Evolutionary conservation across 2,113 vertebrate genomes (phyloP).

Genomic region (Agapornis roseicollis): DNA sequence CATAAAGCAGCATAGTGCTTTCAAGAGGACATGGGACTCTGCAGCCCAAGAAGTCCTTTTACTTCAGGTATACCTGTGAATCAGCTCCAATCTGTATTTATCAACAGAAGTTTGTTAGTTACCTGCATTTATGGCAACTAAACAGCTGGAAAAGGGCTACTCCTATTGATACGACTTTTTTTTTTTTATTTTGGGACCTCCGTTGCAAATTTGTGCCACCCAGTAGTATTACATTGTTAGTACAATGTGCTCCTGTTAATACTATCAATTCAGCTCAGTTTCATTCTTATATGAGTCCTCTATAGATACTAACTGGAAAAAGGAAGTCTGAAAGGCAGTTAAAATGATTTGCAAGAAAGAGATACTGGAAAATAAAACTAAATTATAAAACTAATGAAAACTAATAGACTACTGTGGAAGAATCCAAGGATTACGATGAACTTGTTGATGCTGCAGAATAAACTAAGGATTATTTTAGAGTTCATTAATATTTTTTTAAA

Average conservation of each 20-base stretch:
- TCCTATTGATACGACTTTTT: neutral
- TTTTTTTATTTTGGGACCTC: neutral
- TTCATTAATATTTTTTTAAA: neutral
- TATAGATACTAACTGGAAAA: neutral
- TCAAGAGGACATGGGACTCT: neutral
- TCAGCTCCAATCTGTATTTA: neutral
- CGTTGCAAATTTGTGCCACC: neutral
- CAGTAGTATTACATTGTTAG: neutral
- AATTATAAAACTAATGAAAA: neutral
- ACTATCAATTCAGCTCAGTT: neutral
- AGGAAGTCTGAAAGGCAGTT: neutral
- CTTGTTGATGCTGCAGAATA: neutral
- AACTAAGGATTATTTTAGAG: neutral
- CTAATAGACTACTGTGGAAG: neutral
- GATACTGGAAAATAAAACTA: neutral
- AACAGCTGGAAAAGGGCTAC: neutral
- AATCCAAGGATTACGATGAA: neutral
- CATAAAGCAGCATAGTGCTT: neutral
- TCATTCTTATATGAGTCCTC: neutral
- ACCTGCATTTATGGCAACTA: neutral
- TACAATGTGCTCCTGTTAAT: neutral
- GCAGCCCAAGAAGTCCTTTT: neutral
- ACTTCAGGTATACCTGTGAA: accelerated
- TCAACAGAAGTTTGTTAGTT: neutral
- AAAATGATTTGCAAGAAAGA: neutral